phyloP scores from a whole-genome alignment of 2,888 invertebrate genomes.

The Tigriopus californicus region DNA sequence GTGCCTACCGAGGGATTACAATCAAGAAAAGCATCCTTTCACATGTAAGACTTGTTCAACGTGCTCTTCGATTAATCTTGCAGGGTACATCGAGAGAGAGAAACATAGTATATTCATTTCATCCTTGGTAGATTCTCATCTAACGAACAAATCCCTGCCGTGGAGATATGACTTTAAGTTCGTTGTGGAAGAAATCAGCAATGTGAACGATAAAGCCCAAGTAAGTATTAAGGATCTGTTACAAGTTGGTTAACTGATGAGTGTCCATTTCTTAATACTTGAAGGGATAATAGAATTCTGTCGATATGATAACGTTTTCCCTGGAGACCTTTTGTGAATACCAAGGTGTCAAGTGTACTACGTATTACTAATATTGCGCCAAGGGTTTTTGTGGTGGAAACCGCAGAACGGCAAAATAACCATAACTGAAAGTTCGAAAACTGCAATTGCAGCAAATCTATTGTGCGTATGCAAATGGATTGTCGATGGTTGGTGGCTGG shows the following conservation, averaged over 20 bases:
- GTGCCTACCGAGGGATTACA: conserved; percentile 15
- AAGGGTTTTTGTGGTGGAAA: too few species aligned
- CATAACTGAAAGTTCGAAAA: too few species aligned
- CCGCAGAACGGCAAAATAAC: too few species aligned
- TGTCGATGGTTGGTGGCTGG: too few species aligned
- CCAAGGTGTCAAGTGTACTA: too few species aligned
- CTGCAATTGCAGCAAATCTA: too few species aligned
- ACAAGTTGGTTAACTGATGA: not conserved
- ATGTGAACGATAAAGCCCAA: conserved; percentile 15
- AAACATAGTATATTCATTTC: too few species aligned
- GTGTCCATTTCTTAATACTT: not conserved
- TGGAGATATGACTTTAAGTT: conserved; percentile 16
- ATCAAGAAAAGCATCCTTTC: conserved; percentile 15
- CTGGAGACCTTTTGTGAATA: too few species aligned
- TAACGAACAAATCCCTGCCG: conserved; percentile 11
- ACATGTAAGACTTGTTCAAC: conserved; percentile 4
- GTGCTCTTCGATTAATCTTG: not conserved
- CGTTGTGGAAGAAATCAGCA: conserved; percentile 16
- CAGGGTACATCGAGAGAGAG: too few species aligned
- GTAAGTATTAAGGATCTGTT: not conserved
- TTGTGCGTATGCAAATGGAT: too few species aligned
- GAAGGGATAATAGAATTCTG: not conserved
- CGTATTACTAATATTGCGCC: too few species aligned
- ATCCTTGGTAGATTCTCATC: conserved; percentile 13
- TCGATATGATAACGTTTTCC: too few species aligned